Conservation (phyloP, 1,140 invertebrate species). For the Trypoxylus dichotomus region DNA sequence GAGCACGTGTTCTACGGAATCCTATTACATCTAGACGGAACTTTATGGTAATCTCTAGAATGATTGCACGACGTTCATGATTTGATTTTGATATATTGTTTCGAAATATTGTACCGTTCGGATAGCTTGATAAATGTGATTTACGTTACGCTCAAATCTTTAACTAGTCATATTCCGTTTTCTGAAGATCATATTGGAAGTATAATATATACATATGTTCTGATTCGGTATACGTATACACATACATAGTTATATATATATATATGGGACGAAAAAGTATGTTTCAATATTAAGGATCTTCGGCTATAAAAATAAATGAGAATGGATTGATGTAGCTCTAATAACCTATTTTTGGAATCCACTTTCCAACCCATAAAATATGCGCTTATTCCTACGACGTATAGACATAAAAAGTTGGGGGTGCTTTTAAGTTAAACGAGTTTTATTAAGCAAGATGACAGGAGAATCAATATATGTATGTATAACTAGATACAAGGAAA, state of each 20-base stretch:
- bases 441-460: slow-evolving; percentile 4
- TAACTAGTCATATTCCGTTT: background rate
- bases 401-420: background rate
- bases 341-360: slow-evolving; percentile 13
- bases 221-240: no score
- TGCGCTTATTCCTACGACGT: background rate
- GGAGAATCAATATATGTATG: background rate
- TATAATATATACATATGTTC: no score
- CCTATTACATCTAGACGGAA: background rate
- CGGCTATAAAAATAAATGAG: background rate
- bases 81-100: slow-evolving; percentile 15
- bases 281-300: background rate
- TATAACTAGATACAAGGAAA: no score
- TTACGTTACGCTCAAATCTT: background rate
- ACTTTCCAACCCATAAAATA: slow-evolving; percentile 10
- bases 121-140: background rate
- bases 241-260: no score
- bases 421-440: background rate
- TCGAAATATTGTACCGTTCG: background rate
- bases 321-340: background rate
- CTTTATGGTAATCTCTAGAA: background rate
- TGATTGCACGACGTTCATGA: slow-evolving; percentile 9
- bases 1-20: slow-evolving; percentile 6
- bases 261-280: background rate
- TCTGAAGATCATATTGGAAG: background rate